phyloP scores from a whole-genome alignment of 1,140 invertebrate species.

The Caenorhabditis brenneri region DNA sequence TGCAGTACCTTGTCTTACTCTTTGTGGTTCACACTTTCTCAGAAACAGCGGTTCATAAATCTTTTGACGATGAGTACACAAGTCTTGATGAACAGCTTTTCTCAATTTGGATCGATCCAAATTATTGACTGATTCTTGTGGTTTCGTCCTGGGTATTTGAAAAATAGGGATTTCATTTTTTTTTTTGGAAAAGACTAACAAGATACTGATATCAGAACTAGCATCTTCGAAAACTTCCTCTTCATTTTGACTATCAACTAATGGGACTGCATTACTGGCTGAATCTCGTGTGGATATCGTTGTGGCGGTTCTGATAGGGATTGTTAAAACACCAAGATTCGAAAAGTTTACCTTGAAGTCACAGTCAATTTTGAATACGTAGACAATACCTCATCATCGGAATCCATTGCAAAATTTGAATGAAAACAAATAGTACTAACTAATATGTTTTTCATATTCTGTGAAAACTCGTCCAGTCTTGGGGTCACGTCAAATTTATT shows the following conservation, averaged over 20 bases:
- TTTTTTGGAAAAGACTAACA: not conserved
- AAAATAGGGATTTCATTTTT: no score
- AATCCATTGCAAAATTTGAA: constrained; percentile 9
- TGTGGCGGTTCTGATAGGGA: not conserved
- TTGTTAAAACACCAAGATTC: not conserved
- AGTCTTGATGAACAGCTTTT: constrained; percentile 12
- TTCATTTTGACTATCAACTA: not conserved
- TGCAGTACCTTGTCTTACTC: not conserved
- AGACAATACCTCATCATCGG: not conserved
- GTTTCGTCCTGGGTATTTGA: not conserved
- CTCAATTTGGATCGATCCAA: constrained; percentile 16
- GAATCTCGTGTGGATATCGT: constrained; percentile 13
- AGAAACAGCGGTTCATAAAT: not conserved
- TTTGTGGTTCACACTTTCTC: not conserved
- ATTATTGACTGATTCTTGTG: not conserved
- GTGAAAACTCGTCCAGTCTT: not conserved
- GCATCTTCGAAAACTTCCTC: constrained; percentile 31
- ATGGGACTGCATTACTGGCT: not conserved
- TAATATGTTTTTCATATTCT: not conserved
- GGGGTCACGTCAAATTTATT: constrained; percentile 16
- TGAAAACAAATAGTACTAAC: not conserved
- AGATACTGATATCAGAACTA: constrained; percentile 14
- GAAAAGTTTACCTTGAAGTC: constrained; percentile 3
- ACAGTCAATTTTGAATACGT: constrained; percentile 17
- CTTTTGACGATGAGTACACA: constrained; percentile 1